Percentiles rank a stretch among this genome's conserved stretches.
Evolutionary conservation across 2,797 vertebrate species (phyloP).

Genomic region (Crotalus adamanteus): DNA sequence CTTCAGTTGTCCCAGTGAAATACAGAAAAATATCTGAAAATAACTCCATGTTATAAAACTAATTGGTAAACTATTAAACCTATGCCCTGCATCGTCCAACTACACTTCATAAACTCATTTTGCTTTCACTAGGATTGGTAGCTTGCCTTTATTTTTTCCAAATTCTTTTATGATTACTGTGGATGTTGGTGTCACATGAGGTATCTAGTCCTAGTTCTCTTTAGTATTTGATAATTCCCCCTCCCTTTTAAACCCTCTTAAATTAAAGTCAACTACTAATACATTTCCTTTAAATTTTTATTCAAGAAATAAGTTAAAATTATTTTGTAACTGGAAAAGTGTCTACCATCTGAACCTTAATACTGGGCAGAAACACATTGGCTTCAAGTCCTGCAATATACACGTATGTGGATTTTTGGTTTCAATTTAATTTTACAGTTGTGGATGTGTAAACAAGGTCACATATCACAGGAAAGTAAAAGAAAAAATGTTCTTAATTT

Average conservation of each 20-base stretch:
- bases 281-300: background rate
- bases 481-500: slow-evolving; percentile 9
- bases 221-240: background rate
- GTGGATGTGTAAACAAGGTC: background rate
- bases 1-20: background rate
- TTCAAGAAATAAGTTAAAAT: background rate
- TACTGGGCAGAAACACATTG: background rate
- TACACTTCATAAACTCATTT: background rate
- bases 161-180: background rate
- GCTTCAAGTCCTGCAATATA: background rate
- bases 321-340: background rate
- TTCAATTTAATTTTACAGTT: background rate
- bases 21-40: background rate
- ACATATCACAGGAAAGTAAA: background rate
- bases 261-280: background rate
- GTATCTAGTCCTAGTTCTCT: background rate
- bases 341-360: background rate
- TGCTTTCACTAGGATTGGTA: background rate
- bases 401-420: background rate
- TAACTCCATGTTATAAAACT: background rate
- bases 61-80: background rate
- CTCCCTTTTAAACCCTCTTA: background rate
- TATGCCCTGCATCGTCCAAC: background rate
- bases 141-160: background rate
- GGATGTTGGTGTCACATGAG: background rate